phyloP scores from a whole-genome alignment of 92 coral and sea anemone species.

The Phenganax marumi region DNA sequence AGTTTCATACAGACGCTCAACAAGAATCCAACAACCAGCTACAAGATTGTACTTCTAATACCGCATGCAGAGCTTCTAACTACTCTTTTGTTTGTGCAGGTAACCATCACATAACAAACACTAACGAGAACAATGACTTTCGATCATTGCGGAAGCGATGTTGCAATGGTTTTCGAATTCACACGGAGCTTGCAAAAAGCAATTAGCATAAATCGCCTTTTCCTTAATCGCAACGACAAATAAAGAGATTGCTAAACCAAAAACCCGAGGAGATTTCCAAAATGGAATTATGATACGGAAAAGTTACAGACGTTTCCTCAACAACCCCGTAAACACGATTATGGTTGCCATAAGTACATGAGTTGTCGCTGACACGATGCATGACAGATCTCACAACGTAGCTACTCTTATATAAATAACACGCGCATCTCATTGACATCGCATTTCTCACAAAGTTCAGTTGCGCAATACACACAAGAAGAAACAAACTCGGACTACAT shows the following conservation, averaged over 20 bases:
- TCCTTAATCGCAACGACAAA: not conserved
- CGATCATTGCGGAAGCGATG: no score
- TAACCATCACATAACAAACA: no score
- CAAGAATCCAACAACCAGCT: no score
- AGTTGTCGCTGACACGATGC: constrained; percentile 2
- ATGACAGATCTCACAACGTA: not conserved
- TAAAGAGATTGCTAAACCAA: constrained; percentile 3
- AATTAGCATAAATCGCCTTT: constrained; percentile 4
- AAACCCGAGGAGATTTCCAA: not conserved
- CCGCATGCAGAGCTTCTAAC: no score
- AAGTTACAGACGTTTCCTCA: constrained; percentile 12
- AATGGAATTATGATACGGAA: constrained; percentile 9
- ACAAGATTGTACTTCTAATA: no score
- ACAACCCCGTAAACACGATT: constrained; percentile 22
- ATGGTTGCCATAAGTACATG: constrained; percentile 2
- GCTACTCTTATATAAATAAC: not conserved
- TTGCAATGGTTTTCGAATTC: not conserved
- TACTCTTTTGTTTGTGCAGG: no score
- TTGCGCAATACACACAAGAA: not conserved
- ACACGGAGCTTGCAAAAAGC: constrained; percentile 21
- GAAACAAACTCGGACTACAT: not conserved
- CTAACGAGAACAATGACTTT: no score
- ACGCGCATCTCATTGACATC: not conserved
- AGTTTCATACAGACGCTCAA: no score
- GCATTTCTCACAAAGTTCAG: not conserved